Evolutionary conservation across 2,797 vertebrate genomes (phyloP).

Genomic region (Pantherophis alleghaniensis): DNA sequence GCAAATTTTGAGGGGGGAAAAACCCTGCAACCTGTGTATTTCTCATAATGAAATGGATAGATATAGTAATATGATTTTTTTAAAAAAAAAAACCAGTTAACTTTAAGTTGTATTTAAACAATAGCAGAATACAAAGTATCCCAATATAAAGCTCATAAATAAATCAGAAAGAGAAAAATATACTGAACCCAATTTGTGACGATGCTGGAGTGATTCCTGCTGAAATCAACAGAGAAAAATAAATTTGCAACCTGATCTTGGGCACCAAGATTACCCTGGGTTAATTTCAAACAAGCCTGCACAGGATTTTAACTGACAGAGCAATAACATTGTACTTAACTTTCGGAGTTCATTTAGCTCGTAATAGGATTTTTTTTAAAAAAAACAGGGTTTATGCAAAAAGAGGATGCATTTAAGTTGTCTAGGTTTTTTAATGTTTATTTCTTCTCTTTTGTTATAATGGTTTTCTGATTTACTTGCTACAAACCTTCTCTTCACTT

Average conservation of each 20-base stretch:
- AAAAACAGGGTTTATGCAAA: not conserved
- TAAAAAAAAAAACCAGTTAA: not conserved
- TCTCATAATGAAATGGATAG: not conserved
- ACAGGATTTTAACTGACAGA: not conserved
- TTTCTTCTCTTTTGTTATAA: not conserved
- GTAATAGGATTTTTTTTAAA: not conserved
- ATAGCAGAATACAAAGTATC: not conserved
- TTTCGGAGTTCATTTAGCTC: not conserved
- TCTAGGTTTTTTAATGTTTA: rapidly evolving
- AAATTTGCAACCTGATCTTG: not conserved
- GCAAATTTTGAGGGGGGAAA: not conserved
- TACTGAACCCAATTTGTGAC: not conserved
- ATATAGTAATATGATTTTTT: slow-evolving; percentile 6
- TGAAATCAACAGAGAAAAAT: not conserved
- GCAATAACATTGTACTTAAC: not conserved
- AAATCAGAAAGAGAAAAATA: not conserved
- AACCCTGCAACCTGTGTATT: not conserved
- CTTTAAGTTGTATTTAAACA: not conserved
- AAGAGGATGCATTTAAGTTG: slow-evolving; percentile 7
- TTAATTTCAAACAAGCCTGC: not conserved
- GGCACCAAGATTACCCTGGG: not conserved
- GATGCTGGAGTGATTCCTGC: not conserved
- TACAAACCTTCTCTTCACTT: slow-evolving; percentile 39
- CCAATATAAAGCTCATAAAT: not conserved
- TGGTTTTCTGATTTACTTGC: not conserved